phyloP scores from a whole-genome alignment of 2,113 vertebrate genomes.

The Melanostigma gelatinosum region DNA sequence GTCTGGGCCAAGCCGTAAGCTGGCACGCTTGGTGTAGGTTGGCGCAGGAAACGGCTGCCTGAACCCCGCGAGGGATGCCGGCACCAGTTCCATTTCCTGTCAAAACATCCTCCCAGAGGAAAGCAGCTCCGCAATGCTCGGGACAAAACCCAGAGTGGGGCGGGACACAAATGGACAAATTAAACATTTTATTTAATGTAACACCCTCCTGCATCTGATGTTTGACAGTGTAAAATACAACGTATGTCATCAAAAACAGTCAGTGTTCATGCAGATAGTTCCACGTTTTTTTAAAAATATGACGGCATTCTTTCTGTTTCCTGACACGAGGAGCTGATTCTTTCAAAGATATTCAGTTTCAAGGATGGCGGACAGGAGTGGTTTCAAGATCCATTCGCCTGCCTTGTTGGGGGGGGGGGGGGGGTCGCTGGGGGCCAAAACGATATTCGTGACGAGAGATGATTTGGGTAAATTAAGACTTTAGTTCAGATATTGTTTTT shows the following conservation, averaged over 20 bases:
- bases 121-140: slow-evolving; percentile 34
- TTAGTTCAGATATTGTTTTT: background rate
- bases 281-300: background rate
- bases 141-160: slow-evolving; percentile 32
- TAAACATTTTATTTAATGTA: background rate
- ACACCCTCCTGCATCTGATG: background rate
- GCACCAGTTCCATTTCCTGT: slow-evolving; percentile 76
- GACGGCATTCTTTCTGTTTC: too few relatives aligned
- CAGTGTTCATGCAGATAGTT: background rate
- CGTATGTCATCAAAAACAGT: background rate
- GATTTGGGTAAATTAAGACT: background rate
- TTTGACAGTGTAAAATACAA: background rate
- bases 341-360: too few relatives aligned
- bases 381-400: background rate
- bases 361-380: too few relatives aligned
- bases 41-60: slow-evolving; percentile 72
- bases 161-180: background rate
- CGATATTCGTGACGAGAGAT: background rate
- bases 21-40: slow-evolving; percentile 56
- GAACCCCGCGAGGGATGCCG: slow-evolving; percentile 52
- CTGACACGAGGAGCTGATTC: too few relatives aligned
- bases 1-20: slow-evolving; percentile 45
- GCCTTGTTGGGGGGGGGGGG: background rate
- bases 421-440: background rate
- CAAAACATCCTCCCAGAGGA: slow-evolving; percentile 68